phyloP scores from a whole-genome alignment of 1,140 invertebrate species.

The Amphibalanus amphitrite region DNA sequence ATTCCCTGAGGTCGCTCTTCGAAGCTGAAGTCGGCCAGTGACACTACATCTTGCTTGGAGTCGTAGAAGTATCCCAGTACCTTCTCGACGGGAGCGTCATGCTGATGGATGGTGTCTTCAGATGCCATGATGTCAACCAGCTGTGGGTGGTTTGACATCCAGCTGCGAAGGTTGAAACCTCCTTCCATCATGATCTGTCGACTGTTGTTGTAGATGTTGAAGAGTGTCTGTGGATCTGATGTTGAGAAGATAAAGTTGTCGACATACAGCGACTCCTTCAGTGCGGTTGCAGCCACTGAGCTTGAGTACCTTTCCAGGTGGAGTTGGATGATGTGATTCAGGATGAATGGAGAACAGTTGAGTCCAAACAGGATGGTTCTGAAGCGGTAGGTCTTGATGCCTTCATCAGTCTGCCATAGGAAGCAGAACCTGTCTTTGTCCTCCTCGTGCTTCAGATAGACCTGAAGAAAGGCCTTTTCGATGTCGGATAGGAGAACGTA shows the following conservation, averaged over 20 bases:
- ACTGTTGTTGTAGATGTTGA: not conserved
- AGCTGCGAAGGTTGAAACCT: not conserved
- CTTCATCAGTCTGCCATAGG: constrained; percentile 8
- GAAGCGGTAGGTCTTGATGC: constrained; percentile 5
- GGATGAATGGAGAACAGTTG: constrained; percentile 7
- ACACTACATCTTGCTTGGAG: not conserved
- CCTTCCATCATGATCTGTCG: not conserved
- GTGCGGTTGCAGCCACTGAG: too few species aligned
- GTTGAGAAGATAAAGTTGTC: not conserved
- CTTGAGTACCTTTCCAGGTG: too few species aligned
- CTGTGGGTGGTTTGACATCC: not conserved
- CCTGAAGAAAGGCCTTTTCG: constrained; percentile 10
- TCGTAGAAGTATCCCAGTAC: not conserved
- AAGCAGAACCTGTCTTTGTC: constrained; percentile 10
- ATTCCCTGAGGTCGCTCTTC: not conserved
- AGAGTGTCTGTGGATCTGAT: not conserved
- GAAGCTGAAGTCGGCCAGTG: not conserved
- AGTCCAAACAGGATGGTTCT: constrained; percentile 10
- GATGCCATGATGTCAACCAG: not conserved
- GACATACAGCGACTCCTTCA: not conserved
- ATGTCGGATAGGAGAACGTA: constrained; percentile 11
- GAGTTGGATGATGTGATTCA: constrained; percentile 1
- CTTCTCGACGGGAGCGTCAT: not conserved
- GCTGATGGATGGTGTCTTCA: not conserved
- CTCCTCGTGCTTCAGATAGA: constrained; percentile 2